Evolutionary conservation across 1,140 invertebrate species (phyloP), one percentile per base, ranked within the genome.

Genomic region (Limonius californicus): DNA sequence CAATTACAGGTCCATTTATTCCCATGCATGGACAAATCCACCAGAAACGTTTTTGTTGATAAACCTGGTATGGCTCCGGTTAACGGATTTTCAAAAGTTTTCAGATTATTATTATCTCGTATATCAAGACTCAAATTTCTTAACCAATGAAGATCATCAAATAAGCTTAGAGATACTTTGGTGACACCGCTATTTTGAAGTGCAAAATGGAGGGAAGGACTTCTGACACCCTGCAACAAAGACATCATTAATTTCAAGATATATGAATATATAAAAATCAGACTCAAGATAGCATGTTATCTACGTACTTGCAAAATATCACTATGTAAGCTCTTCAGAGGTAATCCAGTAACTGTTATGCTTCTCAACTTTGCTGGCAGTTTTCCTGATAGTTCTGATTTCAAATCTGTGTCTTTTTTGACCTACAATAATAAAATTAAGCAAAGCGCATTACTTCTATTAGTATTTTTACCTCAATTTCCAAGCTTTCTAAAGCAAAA

Each of bases 1-100:
- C 92, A 94, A 73, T 94, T 88, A 67, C 92, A 94, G 14, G 77
- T 83, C 69, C 91, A 81, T 58, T 87, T 84, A 75, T 87, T 90
- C 60, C 85, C 85, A 7, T 85, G 80, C 62, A 92, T 82, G 62
- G 85, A 81, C 9, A 94, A 80, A 59, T 89, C 84, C 30, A 87
- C 84, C 0, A 93, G 81, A 71, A 92, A 93, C 20, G 87, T 82
- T 67, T 85, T 84, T n/a, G 85, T 81, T 0, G 88, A 83, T 18
- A 87, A 79, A 58, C 86, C 86, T 0, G 89, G 90, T 71, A 85
- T 85, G 21, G 83, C 78, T 23, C 83, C 85, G 12, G 84, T 87
- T 1, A 85, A 89, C 1, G 91, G 91, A 76, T 93, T 92, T 4
- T 85, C 84, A 8, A 92, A 78, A 42, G 83, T 84, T 63, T 82